Base-by-base conservation (phyloP, 2,888 invertebrate species). In the Hypomecis atomaria region DNA sequence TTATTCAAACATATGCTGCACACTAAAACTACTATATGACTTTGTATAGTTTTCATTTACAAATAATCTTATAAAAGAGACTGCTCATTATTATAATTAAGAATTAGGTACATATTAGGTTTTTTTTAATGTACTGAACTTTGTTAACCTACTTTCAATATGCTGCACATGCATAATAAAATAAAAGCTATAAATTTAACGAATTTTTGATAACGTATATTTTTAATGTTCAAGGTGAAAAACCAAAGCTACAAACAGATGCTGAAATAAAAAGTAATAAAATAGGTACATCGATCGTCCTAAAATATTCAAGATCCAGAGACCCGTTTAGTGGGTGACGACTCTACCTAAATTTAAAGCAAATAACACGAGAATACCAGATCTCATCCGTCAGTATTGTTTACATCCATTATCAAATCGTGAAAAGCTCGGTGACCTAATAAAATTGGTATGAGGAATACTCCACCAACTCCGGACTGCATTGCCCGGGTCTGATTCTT, bases 381-480 rank as follows among this genome's bases (percentile, higher is more conserved):
- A 34, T 43, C 43, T 54, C 34, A 44, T 44, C 11, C 13, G 11
- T 54, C 38, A 36, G 42, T 42, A n/a, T 43, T 54, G 54, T 54
- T 54, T 54, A 42, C 42, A 54, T 54, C 43, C 42, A 44, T 54
- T 42, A 33, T n/a, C 33, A 42, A 48, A 37, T 44, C 42, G n/a
- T 43, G 34, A 9, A 53, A 43, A 53, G 42, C 43, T 43, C n/a
- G n/a, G 33, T 43, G 53, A 42, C n/a, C 53, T 47, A 33, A 56
- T 55, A 36, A 33, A 38, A 53, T 33, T 10, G 23, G 10, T 23
- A 37, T 13, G 40, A 44, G 40, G 74, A 73, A 57, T 71, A 80
- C 81, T 71, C 37, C 80, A 53, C 81, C 81, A 80, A 5, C 77
- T 78, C 4, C 78, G 78, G 33, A 79, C 74, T 13, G 73, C 70